Evolutionary conservation across 2,888 invertebrate species (phyloP).

Genomic region (Lacanobia oleracea): DNA sequence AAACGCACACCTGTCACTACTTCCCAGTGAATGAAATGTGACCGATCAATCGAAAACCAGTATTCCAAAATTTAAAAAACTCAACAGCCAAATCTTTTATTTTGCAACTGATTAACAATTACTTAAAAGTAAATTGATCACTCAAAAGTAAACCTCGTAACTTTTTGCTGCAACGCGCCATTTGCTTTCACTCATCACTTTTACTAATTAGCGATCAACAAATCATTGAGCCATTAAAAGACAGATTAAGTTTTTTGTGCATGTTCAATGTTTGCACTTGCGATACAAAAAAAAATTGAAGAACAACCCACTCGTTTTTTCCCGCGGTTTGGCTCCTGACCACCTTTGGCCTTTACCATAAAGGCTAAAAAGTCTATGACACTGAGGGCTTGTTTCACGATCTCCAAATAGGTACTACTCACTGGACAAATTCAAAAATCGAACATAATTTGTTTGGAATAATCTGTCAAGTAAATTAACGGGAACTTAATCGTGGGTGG

Average conservation of each 20-base stretch:
- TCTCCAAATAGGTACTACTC: no score
- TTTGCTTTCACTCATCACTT: constrained; percentile 30
- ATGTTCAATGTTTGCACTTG: background rate
- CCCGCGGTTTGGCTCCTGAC: background rate
- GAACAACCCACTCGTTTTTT: no score
- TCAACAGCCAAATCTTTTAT: background rate
- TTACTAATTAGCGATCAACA: constrained; percentile 12
- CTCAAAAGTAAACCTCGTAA: background rate
- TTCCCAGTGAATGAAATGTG: no score
- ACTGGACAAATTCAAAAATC: no score
- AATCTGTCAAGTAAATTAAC: no score
- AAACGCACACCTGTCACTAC: no score
- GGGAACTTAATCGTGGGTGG: no score
- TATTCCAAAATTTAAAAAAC: constrained; percentile 18
- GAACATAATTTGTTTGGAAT: no score
- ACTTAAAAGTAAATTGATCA: constrained; percentile 22
- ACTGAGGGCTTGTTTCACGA: no score
- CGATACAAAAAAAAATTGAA: no score
- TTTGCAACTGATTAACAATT: background rate
- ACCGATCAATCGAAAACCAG: background rate
- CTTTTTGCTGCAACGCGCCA: constrained; percentile 12
- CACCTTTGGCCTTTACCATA: background rate
- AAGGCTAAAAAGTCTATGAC: background rate
- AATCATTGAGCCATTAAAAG: background rate
- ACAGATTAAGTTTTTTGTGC: background rate